These are phyloP conservation scores for Graphium colonna DNA, from an alignment of 2,888 invertebrate species.

Conservation along the genomic window DNA sequence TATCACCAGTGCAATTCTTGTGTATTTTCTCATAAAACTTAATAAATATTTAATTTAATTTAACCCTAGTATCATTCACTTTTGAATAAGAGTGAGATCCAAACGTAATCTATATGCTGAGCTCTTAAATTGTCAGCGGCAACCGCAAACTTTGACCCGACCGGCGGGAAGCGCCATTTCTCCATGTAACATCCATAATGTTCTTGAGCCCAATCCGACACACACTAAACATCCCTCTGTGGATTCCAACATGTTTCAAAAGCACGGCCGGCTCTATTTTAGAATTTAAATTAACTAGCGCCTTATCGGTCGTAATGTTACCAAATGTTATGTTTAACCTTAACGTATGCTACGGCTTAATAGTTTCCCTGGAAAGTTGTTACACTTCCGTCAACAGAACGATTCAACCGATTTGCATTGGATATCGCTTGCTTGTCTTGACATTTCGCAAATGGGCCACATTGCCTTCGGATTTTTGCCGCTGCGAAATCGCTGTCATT, in stretches of 20 bases:
- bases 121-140: no score
- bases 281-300: conserved; percentile 42
- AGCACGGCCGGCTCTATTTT: conserved; percentile 35
- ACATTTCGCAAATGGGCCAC: conserved; percentile 13
- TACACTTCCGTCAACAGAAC: conserved; percentile 1
- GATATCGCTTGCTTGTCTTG: conserved; percentile 14
- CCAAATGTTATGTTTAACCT: conserved; percentile 1
- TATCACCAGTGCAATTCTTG: no score
- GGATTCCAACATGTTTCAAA: conserved; percentile 39
- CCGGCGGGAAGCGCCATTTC: conserved; percentile 41
- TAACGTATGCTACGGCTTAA: not conserved
- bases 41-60: no score
- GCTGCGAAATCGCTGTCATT: not conserved
- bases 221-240: conserved; percentile 35
- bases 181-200: conserved; percentile 44
- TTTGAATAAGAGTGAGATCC: no score
- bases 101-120: no score
- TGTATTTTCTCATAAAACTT: no score
- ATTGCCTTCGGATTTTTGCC: conserved; percentile 1
- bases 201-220: conserved; percentile 45
- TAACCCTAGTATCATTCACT: no score
- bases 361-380: conserved; percentile 5
- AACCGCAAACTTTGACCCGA: conserved; percentile 46
- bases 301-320: conserved; percentile 26
- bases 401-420: conserved; percentile 16